Conservation (phyloP, 2,888 invertebrate species). For the Drosophila paranaensis region DNA sequence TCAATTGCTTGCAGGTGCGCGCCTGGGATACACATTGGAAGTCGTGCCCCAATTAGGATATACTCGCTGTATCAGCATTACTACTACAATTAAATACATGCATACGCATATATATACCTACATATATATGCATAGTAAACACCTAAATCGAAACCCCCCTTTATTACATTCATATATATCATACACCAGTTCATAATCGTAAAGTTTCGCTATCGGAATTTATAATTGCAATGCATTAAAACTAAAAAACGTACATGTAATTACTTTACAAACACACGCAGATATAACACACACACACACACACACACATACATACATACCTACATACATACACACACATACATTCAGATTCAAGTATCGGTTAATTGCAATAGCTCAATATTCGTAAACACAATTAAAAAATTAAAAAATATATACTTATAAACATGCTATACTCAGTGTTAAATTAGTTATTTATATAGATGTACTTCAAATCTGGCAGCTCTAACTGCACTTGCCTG, state of each 20-base stretch:
- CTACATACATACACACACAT: slow-evolving; percentile 7
- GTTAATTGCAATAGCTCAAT: slow-evolving; percentile 49
- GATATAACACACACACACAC: not conserved
- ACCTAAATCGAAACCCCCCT: slow-evolving; percentile 1
- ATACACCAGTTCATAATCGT: slow-evolving; percentile 26
- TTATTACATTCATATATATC: slow-evolving; percentile 1
- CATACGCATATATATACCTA: slow-evolving; percentile 3
- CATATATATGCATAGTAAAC: slow-evolving; percentile 15
- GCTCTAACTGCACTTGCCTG: slow-evolving; percentile 29
- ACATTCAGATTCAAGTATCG: slow-evolving; percentile 24
- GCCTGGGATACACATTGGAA: slow-evolving; percentile 88
- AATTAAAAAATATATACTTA: slow-evolving; percentile 8
- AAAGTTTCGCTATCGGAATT: slow-evolving; percentile 27
- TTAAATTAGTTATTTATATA: slow-evolving; percentile 23
- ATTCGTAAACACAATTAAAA: slow-evolving; percentile 19
- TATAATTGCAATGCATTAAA: slow-evolving; percentile 36
- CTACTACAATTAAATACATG: slow-evolving; percentile 36
- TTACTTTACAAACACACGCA: slow-evolving; percentile 31
- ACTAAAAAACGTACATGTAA: slow-evolving; percentile 25
- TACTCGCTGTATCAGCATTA: slow-evolving; percentile 52
- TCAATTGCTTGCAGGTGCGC: slow-evolving; percentile 87
- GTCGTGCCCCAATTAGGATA: slow-evolving; percentile 46
- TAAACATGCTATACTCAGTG: slow-evolving; percentile 31
- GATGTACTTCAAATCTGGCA: slow-evolving; percentile 27
- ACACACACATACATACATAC: not conserved